phyloP scores from a whole-genome alignment of 2,113 vertebrate genomes.

The Cinclus cinclus region DNA sequence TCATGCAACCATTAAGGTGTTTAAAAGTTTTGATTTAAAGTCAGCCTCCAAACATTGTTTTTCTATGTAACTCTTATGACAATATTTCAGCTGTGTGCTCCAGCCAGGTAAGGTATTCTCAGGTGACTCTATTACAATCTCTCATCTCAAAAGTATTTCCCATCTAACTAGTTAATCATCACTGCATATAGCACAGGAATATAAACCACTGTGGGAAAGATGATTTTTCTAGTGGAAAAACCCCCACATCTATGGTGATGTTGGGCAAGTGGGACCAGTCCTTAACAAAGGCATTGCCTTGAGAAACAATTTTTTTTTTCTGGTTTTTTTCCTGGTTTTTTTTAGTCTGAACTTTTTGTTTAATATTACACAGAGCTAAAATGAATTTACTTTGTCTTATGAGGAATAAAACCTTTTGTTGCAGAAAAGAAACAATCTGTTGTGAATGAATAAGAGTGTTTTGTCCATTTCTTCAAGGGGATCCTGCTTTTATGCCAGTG shows the following conservation, averaged over 20 bases:
- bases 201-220: not conserved
- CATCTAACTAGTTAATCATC: not conserved
- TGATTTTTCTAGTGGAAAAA: not conserved
- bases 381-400: not conserved
- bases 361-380: not conserved
- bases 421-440: not conserved
- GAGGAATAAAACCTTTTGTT: not conserved
- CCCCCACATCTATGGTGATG: rapidly evolving
- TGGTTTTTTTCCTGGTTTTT: not conserved
- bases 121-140: not conserved
- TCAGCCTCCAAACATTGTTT: not conserved
- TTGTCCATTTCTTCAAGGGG: not conserved
- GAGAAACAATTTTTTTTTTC: not conserved
- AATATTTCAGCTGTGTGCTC: not conserved
- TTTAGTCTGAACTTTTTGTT: not conserved
- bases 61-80: not conserved
- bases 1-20: not conserved
- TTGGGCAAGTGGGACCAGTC: not conserved
- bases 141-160: not conserved
- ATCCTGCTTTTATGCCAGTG: not conserved
- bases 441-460: not conserved
- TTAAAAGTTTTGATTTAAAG: not conserved
- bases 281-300: not conserved
- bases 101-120: not conserved
- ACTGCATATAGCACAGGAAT: not conserved